Percentiles rank a stretch among this genome's conserved stretches.
Conservation (phyloP, 2,113 vertebrate genomes). For the Eptesicus fuscus region DNA sequence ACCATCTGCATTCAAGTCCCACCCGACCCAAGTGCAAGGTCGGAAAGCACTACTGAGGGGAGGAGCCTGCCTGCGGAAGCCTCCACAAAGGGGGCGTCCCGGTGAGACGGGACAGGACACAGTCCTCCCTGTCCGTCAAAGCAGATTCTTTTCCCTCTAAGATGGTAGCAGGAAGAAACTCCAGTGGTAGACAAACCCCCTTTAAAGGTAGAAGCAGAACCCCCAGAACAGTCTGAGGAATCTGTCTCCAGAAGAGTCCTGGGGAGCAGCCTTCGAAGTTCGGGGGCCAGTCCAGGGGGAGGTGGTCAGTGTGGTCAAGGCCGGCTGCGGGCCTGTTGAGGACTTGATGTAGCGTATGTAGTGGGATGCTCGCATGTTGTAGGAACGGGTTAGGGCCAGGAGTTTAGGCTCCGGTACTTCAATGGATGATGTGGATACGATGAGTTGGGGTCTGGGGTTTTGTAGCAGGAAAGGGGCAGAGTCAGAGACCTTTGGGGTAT, state of each 20-base stretch:
- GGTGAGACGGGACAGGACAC: background rate
- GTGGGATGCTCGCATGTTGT: slow-evolving; percentile 55
- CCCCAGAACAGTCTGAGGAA: background rate
- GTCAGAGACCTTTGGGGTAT: background rate
- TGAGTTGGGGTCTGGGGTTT: background rate
- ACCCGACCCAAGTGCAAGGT: background rate
- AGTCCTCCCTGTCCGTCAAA: background rate
- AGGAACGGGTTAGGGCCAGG: slow-evolving; percentile 22
- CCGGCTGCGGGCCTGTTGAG: background rate
- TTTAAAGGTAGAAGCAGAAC: slow-evolving; percentile 41
- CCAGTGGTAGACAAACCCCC: slow-evolving; percentile 25
- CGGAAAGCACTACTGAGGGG: background rate
- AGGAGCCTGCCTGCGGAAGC: background rate
- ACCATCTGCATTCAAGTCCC: background rate
- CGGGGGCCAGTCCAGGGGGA: background rate
- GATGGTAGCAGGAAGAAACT: slow-evolving; percentile 41
- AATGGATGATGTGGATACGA: slow-evolving; percentile 16
- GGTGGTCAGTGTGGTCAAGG: background rate
- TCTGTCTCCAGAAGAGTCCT: background rate
- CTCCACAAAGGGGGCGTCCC: background rate
- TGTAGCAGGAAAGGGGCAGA: background rate
- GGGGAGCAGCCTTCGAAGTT: background rate
- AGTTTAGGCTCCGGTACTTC: background rate
- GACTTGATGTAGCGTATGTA: slow-evolving; percentile 35
- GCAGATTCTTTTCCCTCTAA: background rate